A percentile compares a stretch with the other conserved stretches of the same genome.
These are phyloP conservation scores for Nothocercus julius DNA, from an alignment of 2,113 vertebrate genomes.

Conservation along the genomic window DNA sequence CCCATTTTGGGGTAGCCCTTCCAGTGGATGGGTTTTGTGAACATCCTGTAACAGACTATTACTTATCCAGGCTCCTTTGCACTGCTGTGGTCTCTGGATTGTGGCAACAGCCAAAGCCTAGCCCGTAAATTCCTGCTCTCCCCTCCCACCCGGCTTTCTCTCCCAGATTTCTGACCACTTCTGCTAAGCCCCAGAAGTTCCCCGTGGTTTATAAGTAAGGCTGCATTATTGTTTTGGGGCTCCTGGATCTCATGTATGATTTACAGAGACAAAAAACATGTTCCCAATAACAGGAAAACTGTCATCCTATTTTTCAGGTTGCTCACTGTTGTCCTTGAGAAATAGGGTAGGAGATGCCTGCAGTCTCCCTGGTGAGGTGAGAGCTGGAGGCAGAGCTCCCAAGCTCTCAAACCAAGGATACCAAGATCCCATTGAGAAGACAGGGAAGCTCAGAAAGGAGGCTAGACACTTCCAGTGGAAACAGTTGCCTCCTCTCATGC, in stretches of 20 bases:
- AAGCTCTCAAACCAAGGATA: background rate
- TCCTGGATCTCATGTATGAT: background rate
- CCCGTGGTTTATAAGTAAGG: background rate
- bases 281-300: background rate
- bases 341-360: background rate
- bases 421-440: background rate
- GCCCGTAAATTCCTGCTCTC: background rate
- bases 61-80: constrained; percentile 8
- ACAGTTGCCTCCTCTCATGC: background rate
- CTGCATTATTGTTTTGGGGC: background rate
- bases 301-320: background rate
- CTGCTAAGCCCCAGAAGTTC: background rate
- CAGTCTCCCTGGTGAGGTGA: background rate
- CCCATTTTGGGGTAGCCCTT: background rate
- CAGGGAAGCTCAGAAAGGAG: background rate
- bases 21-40: constrained; percentile 32
- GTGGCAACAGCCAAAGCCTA: background rate
- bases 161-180: background rate
- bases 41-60: constrained; percentile 14
- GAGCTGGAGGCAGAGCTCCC: background rate
- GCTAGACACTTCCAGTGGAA: background rate
- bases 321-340: background rate
- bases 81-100: constrained; percentile 4
- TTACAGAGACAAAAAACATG: background rate
- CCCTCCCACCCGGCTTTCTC: background rate